Evolutionary conservation across 2,888 invertebrate species (phyloP).

Genomic region (Nasonovia ribisnigri): DNA sequence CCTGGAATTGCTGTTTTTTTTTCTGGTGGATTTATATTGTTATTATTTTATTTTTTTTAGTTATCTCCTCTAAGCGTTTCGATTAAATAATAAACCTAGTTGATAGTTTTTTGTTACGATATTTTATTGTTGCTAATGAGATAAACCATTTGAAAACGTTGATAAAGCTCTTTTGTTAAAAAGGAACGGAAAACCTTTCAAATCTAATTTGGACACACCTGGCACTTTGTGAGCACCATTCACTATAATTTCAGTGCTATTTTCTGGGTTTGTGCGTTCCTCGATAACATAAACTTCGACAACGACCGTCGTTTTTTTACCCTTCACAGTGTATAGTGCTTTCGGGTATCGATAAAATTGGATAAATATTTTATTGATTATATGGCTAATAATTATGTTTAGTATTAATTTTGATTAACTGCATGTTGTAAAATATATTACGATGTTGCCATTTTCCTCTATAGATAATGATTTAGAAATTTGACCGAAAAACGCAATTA

Average conservation of each 20-base stretch:
- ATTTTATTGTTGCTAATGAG: slow-evolving; percentile 11
- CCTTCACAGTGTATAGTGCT: not conserved
- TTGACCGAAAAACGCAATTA: not conserved
- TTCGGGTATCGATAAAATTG: not conserved
- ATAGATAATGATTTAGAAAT: not conserved
- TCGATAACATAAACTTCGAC: slow-evolving; percentile 41
- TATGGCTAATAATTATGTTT: not conserved
- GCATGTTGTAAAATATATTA: not conserved
- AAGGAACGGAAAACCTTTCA: slow-evolving; percentile 31
- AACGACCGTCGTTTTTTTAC: slow-evolving; percentile 21
- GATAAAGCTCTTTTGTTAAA: slow-evolving; percentile 12
- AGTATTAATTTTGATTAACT: slow-evolving; percentile 39
- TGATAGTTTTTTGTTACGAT: not conserved
- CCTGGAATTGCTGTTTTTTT: not conserved
- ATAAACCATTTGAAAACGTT: slow-evolving; percentile 3
- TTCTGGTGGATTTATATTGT: not conserved
- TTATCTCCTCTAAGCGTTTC: not conserved
- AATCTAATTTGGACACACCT: slow-evolving; percentile 53
- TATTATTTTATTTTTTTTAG: not conserved
- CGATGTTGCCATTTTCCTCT: not conserved
- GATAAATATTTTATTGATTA: slow-evolving; percentile 40
- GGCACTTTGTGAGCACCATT: not conserved
- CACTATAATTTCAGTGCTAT: not conserved
- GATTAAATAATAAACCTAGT: slow-evolving; percentile 5
- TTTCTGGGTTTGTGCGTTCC: not conserved